A percentile compares a stretch with the other conserved stretches of the same genome.
These are phyloP conservation scores for Alaudala cheleensis DNA, from an alignment of 2,113 vertebrate species.

Conservation along the genomic window DNA sequence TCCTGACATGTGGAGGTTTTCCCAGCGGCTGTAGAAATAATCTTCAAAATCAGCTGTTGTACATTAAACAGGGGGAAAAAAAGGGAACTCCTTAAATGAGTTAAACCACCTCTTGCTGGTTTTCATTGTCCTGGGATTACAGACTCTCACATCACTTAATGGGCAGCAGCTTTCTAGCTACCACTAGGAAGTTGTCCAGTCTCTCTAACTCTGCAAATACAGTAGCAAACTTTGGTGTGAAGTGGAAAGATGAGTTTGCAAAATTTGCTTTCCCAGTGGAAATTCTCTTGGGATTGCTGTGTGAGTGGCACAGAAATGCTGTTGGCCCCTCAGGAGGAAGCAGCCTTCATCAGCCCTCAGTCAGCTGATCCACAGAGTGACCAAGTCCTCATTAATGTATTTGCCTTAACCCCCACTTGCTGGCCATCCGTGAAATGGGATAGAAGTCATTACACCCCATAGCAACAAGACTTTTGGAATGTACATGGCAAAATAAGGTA, in stretches of 20 bases:
- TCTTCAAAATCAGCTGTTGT: slow-evolving; percentile 28
- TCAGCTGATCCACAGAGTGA: not conserved
- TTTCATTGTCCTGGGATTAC: not conserved
- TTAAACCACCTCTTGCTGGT: slow-evolving; percentile 33
- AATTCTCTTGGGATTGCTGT: not conserved
- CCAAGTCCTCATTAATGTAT: accelerated
- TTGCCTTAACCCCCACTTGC: not conserved
- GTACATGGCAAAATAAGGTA: not conserved
- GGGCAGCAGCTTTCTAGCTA: slow-evolving; percentile 7
- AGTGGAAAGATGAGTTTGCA: not conserved
- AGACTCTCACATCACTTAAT: not conserved
- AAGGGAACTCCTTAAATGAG: not conserved
- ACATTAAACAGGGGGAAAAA: not conserved
- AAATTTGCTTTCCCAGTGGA: not conserved
- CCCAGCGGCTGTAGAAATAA: not conserved
- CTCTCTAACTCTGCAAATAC: not conserved
- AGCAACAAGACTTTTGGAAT: not conserved
- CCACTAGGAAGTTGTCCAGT: not conserved
- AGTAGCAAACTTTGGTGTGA: not conserved
- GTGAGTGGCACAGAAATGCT: not conserved
- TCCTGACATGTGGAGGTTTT: not conserved
- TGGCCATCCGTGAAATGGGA: not conserved
- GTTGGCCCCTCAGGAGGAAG: not conserved
- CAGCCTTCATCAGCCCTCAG: not conserved
- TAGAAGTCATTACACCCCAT: not conserved